A percentile compares a stretch with the other conserved stretches of the same genome.
These are phyloP conservation scores for Neogobius melanostomus DNA, from an alignment of 2,113 vertebrate genomes.

Conservation along the genomic window DNA sequence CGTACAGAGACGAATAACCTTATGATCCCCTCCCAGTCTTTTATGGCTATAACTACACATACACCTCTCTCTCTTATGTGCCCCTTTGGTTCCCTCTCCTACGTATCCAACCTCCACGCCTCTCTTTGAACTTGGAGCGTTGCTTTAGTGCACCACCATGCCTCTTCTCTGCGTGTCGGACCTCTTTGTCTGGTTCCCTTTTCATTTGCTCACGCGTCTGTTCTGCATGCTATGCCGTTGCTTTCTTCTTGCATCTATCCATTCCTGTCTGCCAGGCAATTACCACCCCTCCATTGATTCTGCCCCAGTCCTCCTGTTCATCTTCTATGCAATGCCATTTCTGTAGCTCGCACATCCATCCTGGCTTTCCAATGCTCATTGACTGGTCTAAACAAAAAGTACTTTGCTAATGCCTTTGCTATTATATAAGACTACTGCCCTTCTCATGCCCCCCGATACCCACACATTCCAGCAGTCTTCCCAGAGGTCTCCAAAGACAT, in stretches of 20 bases:
- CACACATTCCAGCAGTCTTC: constrained; percentile 40
- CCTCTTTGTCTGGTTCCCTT: neutral
- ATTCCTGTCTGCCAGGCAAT: constrained; percentile 57
- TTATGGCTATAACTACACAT: neutral
- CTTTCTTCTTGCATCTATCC: constrained; percentile 35
- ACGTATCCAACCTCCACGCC: neutral
- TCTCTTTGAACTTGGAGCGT: constrained; percentile 12
- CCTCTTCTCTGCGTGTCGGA: constrained; percentile 7
- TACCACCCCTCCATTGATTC: constrained; percentile 59
- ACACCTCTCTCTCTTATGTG: neutral
- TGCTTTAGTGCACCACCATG: constrained; percentile 16
- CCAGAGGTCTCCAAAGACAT: constrained; percentile 57
- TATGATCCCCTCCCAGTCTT: neutral
- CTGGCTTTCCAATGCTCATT: constrained; percentile 18
- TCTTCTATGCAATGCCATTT: constrained; percentile 31
- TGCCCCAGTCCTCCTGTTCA: constrained; percentile 30
- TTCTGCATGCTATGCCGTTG: constrained; percentile 18
- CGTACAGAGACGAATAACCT: neutral
- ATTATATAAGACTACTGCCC: constrained; percentile 16
- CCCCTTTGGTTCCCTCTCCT: neutral
- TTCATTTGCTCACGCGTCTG: constrained; percentile 13
- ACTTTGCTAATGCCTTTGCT: constrained; percentile 15
- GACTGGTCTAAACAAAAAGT: constrained; percentile 15
- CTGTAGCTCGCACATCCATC: constrained; percentile 29
- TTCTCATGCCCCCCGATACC: neutral